These are phyloP conservation scores for Ibycter americanus DNA, from an alignment of 2,797 vertebrate genomes.

Conservation along the genomic window DNA sequence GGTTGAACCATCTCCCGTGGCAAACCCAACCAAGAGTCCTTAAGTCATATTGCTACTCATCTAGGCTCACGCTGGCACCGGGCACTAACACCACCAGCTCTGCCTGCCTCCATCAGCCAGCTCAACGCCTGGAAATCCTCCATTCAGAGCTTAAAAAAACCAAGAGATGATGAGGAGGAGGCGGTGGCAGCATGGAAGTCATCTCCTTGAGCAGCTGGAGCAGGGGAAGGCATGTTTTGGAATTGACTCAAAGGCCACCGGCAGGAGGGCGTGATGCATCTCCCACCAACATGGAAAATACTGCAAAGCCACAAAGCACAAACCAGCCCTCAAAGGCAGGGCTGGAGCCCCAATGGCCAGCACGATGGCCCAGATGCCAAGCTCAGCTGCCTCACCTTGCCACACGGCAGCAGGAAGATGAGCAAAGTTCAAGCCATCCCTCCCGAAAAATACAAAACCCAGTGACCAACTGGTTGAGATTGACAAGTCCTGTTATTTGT, in stretches of 20 bases:
- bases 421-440: background rate
- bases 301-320: background rate
- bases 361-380: fast-evolving
- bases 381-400: fast-evolving
- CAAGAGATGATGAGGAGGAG: background rate
- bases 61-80: background rate
- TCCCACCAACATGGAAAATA: background rate
- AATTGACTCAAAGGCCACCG: background rate
- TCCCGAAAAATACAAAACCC: background rate
- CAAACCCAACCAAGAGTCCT: background rate
- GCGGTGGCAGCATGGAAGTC: background rate
- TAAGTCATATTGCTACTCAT: fast-evolving
- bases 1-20: background rate
- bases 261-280: background rate
- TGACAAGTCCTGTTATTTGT: background rate
- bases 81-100: background rate
- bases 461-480: background rate
- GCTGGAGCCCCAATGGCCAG: background rate
- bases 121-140: background rate
- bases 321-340: background rate
- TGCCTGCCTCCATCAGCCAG: background rate
- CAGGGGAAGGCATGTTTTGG: background rate
- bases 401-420: fast-evolving
- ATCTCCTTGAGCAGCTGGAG: background rate
- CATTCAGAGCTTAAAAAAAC: background rate